Evolutionary conservation across 1,140 invertebrate species (phyloP).

Genomic region (Acromyrmex heyeri): DNA sequence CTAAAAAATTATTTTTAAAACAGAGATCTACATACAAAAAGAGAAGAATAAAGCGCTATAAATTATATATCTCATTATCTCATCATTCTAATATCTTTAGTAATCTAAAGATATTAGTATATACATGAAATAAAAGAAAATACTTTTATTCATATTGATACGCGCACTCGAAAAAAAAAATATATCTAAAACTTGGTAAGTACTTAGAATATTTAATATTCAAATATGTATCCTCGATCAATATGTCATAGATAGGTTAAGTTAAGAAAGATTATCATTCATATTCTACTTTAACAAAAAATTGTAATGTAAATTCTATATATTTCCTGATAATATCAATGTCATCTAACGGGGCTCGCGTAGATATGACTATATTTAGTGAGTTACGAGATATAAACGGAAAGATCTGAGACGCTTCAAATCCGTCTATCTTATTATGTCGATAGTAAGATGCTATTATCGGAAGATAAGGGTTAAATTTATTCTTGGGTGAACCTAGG

Average conservation of each 20-base stretch:
- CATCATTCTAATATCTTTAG: neutral
- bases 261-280: neutral
- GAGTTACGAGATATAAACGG: neutral
- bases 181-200: neutral
- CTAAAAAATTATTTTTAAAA: neutral
- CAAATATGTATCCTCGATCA: neutral
- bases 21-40: neutral
- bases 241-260: neutral
- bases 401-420: neutral
- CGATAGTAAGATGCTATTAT: slow-evolving; percentile 35
- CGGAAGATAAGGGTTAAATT: slow-evolving; percentile 26
- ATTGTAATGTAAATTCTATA: neutral
- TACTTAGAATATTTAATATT: neutral
- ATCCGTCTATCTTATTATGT: slow-evolving; percentile 23
- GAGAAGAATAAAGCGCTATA: neutral
- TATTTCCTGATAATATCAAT: neutral
- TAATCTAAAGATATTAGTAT: neutral
- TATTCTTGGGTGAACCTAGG: neutral
- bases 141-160: neutral
- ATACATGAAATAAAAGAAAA: neutral
- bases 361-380: slow-evolving; percentile 23
- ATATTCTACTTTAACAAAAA: slow-evolving; percentile 1
- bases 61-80: neutral
- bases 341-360: neutral
- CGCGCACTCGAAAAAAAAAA: neutral